Evolutionary conservation across 2,113 vertebrate species (phyloP).

Genomic region (Chloropsis hardwickii): DNA sequence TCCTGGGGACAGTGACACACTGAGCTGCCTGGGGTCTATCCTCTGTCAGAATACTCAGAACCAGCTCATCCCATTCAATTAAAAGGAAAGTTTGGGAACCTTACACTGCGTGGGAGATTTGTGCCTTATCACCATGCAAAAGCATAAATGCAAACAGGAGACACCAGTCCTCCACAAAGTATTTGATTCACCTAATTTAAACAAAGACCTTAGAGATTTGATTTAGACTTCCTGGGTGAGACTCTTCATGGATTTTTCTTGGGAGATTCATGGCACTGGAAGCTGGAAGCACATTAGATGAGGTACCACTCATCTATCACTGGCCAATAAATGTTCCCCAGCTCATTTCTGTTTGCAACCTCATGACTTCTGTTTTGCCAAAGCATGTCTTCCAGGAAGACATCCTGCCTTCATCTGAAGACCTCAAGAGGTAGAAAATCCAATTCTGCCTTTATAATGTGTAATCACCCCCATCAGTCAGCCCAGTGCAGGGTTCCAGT

Average conservation of each 20-base stretch:
- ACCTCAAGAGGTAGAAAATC: constrained; percentile 29
- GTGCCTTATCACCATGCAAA: not conserved
- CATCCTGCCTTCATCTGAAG: not conserved
- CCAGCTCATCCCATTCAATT: not conserved
- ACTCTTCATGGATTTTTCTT: not conserved
- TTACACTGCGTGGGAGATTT: fast-evolving
- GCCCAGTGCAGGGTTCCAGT: not conserved
- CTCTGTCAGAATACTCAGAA: not conserved
- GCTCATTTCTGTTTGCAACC: not conserved
- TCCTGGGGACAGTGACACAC: not conserved
- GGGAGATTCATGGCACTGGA: constrained; percentile 8
- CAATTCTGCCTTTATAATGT: not conserved
- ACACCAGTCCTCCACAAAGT: not conserved
- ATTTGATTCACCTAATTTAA: not conserved
- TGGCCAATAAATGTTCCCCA: not conserved
- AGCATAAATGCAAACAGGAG: not conserved
- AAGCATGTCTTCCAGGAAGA: not conserved
- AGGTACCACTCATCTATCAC: not conserved
- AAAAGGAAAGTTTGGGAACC: not conserved
- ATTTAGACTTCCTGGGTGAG: constrained; percentile 21
- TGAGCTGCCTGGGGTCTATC: not conserved
- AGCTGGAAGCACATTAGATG: not conserved
- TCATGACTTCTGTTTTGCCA: constrained; percentile 6
- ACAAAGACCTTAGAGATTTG: not conserved
- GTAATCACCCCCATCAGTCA: constrained; percentile 31